Conservation (phyloP, 2,113 vertebrate genomes). For the Scomber colias region DNA sequence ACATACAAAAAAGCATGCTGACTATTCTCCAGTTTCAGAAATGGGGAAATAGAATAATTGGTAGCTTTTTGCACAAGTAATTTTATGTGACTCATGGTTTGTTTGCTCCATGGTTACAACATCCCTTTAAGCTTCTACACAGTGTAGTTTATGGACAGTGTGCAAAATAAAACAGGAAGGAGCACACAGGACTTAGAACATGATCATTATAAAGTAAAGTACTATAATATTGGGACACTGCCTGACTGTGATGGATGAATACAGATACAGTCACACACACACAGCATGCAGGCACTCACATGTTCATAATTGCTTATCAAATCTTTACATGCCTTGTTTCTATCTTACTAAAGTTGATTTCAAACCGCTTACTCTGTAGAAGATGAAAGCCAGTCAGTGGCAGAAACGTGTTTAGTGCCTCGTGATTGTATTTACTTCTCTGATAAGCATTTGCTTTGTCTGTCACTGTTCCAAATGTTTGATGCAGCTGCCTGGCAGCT, state of each 20-base stretch:
- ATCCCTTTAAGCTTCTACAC: not conserved
- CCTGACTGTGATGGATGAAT: not conserved
- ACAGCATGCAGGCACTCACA: not conserved
- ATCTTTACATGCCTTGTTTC: slow-evolving; percentile 23
- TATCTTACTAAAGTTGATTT: slow-evolving; percentile 44
- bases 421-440: slow-evolving; percentile 54
- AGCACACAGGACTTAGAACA: not conserved
- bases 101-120: not conserved
- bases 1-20: not conserved
- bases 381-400: slow-evolving; percentile 55
- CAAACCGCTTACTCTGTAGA: slow-evolving; percentile 28
- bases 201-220: not conserved
- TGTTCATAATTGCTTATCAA: slow-evolving; percentile 14
- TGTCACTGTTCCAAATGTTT: slow-evolving; percentile 73
- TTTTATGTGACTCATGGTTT: not conserved
- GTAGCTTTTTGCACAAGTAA: not conserved
- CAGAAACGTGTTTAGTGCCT: slow-evolving; percentile 46
- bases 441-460: slow-evolving; percentile 70
- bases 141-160: not conserved
- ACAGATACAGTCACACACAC: not conserved
- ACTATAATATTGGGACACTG: not conserved
- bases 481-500: slow-evolving; percentile 68
- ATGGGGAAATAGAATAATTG: not conserved
- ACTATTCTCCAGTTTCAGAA: not conserved
- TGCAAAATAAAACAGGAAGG: not conserved